Percentiles rank a stretch among this genome's conserved stretches.
These are phyloP conservation scores for Phengaris alcon DNA, from an alignment of 2,888 invertebrate genomes.

Conservation along the genomic window DNA sequence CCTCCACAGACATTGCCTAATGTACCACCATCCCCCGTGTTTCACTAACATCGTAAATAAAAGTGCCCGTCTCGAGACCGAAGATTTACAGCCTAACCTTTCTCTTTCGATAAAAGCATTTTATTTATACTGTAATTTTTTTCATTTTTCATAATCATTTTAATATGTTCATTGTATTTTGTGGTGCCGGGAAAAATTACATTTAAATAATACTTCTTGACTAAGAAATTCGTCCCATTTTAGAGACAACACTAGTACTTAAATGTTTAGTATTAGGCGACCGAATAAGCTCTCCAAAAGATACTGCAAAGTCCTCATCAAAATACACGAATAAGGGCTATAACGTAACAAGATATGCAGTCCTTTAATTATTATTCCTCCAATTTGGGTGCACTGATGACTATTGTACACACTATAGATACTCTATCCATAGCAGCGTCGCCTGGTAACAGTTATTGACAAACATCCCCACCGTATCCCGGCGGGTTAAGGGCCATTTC, in stretches of 20 bases:
- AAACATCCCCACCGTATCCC: conserved; percentile 29
- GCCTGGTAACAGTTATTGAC: conserved; percentile 37
- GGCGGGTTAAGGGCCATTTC: conserved; percentile 32
- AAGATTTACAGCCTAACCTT: conserved; percentile 38
- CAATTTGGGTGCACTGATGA: conserved; percentile 39
- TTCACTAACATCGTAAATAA: conserved; percentile 38
- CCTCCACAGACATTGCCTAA: conserved; percentile 14
- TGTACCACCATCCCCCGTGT: conserved; percentile 26
- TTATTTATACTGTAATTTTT: conserved; percentile 26
- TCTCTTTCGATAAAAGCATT: conserved; percentile 37
- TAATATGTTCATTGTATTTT: background rate
- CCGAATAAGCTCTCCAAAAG: conserved; percentile 17
- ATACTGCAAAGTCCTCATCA: conserved; percentile 20
- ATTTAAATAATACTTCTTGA: background rate
- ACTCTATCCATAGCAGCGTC: conserved; percentile 35
- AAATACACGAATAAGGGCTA: conserved; percentile 20
- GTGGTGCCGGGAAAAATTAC: background rate
- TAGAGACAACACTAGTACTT: background rate
- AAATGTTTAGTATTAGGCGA: background rate
- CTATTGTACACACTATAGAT: conserved; percentile 32
- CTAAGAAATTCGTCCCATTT: background rate
- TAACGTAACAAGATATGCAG: conserved; percentile 28
- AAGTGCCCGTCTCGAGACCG: conserved; percentile 33
- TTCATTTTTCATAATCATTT: background rate
- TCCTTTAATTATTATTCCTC: conserved; percentile 28